These are phyloP conservation scores for Chlorodrepanis virens DNA, from an alignment of 2,113 vertebrate genomes.

Conservation along the genomic window DNA sequence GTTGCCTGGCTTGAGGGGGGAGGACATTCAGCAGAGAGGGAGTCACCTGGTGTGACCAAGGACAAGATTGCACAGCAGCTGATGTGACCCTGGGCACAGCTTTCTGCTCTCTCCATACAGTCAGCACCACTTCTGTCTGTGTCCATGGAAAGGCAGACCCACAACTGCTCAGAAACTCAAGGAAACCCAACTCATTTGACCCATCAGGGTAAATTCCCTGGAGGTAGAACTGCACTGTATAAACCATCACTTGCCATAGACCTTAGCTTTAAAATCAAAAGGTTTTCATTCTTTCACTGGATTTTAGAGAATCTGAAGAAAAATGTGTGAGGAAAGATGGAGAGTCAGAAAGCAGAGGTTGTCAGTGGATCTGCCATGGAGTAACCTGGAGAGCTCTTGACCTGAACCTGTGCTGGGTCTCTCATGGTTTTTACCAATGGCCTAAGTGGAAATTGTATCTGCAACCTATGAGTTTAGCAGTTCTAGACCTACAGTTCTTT, in stretches of 20 bases:
- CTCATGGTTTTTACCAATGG: background rate
- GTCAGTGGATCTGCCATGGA: accelerated
- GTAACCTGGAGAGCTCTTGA: background rate
- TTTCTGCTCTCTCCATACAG: background rate
- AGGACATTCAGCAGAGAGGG: background rate
- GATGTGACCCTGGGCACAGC: background rate
- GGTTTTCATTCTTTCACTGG: background rate
- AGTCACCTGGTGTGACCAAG: background rate
- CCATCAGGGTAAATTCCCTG: background rate
- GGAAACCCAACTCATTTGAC: background rate
- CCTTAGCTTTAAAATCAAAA: background rate
- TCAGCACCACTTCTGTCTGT: background rate
- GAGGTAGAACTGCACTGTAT: background rate
- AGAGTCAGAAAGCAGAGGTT: background rate
- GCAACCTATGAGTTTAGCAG: background rate
- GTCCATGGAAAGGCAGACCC: background rate
- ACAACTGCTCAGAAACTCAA: background rate
- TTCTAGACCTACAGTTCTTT: background rate
- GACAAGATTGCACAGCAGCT: background rate
- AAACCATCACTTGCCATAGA: background rate
- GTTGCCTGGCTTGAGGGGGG: background rate
- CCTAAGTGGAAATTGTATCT: background rate
- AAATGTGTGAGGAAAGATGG: background rate
- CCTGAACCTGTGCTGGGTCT: background rate
- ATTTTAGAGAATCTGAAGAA: background rate